These are phyloP conservation scores for Sminthopsis crassicaudata DNA, from an alignment of 2,113 vertebrate species.

Conservation along the genomic window DNA sequence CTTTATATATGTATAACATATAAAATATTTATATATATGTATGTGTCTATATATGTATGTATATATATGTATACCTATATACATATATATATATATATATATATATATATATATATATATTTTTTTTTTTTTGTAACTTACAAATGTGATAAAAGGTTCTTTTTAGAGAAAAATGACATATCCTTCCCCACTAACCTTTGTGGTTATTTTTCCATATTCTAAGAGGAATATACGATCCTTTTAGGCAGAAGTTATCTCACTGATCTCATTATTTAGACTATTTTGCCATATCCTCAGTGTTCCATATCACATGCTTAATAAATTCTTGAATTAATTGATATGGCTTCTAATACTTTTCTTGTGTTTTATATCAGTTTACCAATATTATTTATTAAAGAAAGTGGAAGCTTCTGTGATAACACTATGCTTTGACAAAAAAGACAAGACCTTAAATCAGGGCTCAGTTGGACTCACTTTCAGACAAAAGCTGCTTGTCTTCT, in stretches of 20 bases:
- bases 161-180: background rate
- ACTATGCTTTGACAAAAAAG: background rate
- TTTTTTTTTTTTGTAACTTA: background rate
- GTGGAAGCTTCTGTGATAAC: background rate
- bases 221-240: background rate
- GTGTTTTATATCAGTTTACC: background rate
- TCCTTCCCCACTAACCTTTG: background rate
- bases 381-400: background rate
- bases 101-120: background rate
- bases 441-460: background rate
- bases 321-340: background rate
- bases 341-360: background rate
- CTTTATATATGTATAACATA: too few species aligned
- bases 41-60: background rate
- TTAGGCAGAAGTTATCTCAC: background rate
- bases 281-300: background rate
- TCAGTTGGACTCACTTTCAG: background rate
- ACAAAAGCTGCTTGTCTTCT: background rate
- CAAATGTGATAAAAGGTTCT: background rate
- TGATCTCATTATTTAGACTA: background rate
- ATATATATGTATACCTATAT: background rate
- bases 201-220: background rate
- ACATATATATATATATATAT: background rate
- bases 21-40: background rate
- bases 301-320: background rate